Evolutionary conservation across 2,113 vertebrate species (phyloP).

Genomic region (Mustelus asterias): DNA sequence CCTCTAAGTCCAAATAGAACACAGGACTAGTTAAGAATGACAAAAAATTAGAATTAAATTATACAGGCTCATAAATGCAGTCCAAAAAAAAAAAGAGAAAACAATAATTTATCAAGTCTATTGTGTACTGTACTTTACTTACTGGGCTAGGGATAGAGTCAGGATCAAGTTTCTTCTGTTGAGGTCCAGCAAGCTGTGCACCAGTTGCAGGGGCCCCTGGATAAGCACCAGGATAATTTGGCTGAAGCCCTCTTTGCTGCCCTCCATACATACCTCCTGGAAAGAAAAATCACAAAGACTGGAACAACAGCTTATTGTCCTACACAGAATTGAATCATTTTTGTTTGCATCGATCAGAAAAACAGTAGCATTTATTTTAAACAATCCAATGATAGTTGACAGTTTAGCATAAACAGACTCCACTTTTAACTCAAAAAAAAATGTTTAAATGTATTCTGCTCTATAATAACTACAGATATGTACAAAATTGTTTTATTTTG

Average conservation of each 20-base stretch:
- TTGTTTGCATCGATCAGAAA: background rate
- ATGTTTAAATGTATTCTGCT: background rate
- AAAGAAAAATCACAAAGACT: background rate
- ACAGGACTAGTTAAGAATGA: background rate
- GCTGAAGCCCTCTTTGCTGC: conserved; percentile 65
- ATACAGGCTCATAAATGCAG: background rate
- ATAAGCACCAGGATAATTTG: conserved; percentile 68
- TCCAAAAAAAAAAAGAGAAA: background rate
- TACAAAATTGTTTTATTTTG: background rate
- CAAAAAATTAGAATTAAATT: background rate
- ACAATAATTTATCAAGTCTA: background rate
- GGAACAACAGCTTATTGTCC: background rate
- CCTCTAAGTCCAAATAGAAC: background rate
- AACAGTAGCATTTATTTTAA: background rate
- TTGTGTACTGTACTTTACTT: conserved; percentile 46
- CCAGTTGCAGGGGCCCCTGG: conserved; percentile 59
- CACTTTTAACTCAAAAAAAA: background rate
- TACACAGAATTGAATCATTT: background rate
- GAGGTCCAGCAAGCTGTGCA: conserved; percentile 68
- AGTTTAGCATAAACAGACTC: background rate
- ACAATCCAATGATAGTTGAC: background rate
- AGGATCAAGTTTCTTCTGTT: conserved; percentile 80
- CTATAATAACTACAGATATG: background rate
- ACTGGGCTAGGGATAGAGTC: conserved; percentile 86
- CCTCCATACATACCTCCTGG: conserved; percentile 67